phyloP scores from a whole-genome alignment of 1,140 invertebrate species.

The Pseudobourletiella spinata region DNA sequence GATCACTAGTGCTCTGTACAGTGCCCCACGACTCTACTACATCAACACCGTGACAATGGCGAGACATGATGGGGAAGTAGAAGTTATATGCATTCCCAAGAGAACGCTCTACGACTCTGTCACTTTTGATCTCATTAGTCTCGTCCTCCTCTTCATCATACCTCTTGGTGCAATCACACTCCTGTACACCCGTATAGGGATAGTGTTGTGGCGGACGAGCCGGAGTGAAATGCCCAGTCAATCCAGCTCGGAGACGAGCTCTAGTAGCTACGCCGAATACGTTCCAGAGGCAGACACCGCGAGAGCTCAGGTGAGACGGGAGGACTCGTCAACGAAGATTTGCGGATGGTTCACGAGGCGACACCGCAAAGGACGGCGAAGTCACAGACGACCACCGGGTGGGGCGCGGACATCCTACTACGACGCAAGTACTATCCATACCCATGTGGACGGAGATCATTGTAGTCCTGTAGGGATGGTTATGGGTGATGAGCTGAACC shows the following conservation, averaged over 20 bases:
- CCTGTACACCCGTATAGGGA: constrained; percentile 60
- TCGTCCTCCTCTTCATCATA: constrained; percentile 61
- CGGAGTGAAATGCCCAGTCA: constrained; percentile 41
- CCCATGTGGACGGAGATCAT: not conserved
- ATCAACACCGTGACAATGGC: constrained; percentile 56
- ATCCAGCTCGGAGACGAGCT: constrained; percentile 20
- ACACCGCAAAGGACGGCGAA: not conserved
- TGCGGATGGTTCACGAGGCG: not conserved
- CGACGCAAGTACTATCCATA: not conserved
- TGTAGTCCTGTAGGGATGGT: too few relatives aligned
- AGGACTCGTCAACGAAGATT: not conserved
- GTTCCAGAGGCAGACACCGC: not conserved
- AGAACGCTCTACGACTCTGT: constrained; percentile 64
- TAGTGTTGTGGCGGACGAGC: constrained; percentile 60
- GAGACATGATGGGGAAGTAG: constrained; percentile 48
- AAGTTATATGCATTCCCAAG: constrained; percentile 63
- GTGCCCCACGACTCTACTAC: constrained; percentile 63
- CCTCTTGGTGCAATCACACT: constrained; percentile 64
- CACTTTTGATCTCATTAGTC: constrained; percentile 63
- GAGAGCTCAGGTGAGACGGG: not conserved
- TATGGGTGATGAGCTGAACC: too few relatives aligned
- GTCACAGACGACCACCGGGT: not conserved
- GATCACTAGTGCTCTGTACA: constrained; percentile 64
- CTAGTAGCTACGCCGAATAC: constrained; percentile 14
- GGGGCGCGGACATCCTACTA: not conserved